Conservation (phyloP, 2,888 invertebrate species). For the Agriopis marginaria region DNA sequence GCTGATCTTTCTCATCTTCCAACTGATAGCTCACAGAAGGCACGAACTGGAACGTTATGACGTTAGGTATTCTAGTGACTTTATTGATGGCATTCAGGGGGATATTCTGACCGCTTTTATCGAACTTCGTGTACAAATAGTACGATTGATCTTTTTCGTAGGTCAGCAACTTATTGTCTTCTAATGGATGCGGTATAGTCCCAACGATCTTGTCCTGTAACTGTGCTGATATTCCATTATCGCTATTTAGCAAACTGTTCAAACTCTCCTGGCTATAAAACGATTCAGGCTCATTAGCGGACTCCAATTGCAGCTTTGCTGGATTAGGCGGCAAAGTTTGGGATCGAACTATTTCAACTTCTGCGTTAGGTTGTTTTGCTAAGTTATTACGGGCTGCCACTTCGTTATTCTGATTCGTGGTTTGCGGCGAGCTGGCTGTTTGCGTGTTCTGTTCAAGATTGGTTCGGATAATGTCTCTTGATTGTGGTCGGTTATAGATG, state of each 20-base stretch:
- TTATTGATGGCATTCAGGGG: slow-evolving; percentile 42
- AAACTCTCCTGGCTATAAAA: slow-evolving; percentile 64
- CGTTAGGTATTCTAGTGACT: slow-evolving; percentile 52
- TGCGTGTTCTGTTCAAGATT: slow-evolving; percentile 37
- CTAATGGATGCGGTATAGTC: slow-evolving; percentile 73
- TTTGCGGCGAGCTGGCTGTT: slow-evolving; percentile 34
- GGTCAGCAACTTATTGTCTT: slow-evolving; percentile 72
- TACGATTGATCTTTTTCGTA: slow-evolving; percentile 79
- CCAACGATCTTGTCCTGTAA: slow-evolving; percentile 77
- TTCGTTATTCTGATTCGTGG: slow-evolving; percentile 46
- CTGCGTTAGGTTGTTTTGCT: slow-evolving; percentile 53
- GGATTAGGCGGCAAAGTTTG: slow-evolving; percentile 59
- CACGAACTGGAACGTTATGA: slow-evolving; percentile 68
- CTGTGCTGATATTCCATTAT: slow-evolving; percentile 75
- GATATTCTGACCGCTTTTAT: slow-evolving; percentile 55
- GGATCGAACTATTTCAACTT: slow-evolving; percentile 70
- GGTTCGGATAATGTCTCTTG: slow-evolving; percentile 53
- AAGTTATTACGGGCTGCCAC: slow-evolving; percentile 45
- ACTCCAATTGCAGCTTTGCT: slow-evolving; percentile 62
- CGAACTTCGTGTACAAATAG: slow-evolving; percentile 71
- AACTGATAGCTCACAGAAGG: slow-evolving; percentile 75
- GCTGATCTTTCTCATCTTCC: slow-evolving; percentile 71
- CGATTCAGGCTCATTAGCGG: slow-evolving; percentile 53
- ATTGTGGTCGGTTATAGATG: slow-evolving; percentile 67
- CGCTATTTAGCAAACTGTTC: slow-evolving; percentile 61